These are phyloP conservation scores for Chesias legatella DNA, from an alignment of 2,888 invertebrate genomes.

Conservation along the genomic window DNA sequence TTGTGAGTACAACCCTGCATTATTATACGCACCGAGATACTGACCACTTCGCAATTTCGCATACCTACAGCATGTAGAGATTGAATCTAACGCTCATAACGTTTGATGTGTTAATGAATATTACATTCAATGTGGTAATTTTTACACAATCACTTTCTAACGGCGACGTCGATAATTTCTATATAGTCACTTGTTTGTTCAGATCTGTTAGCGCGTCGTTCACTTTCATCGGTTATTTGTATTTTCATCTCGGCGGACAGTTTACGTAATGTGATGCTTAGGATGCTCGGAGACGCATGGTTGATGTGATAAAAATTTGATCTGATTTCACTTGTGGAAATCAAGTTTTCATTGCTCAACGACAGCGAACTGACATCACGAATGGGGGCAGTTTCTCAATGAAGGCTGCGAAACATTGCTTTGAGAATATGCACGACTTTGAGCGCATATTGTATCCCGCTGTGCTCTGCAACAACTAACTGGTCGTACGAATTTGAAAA, in stretches of 20 bases:
- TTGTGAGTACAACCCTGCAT: conserved; percentile 56
- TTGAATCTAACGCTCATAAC: conserved; percentile 17
- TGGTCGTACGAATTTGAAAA: no score
- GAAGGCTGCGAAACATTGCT: conserved; percentile 74
- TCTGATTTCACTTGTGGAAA: conserved; percentile 70
- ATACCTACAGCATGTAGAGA: not conserved
- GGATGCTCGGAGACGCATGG: conserved; percentile 28
- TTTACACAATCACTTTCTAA: conserved; percentile 60
- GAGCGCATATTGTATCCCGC: conserved; percentile 56
- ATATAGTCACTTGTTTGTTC: conserved; percentile 34
- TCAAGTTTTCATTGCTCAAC: conserved; percentile 73
- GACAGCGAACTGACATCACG: conserved; percentile 65
- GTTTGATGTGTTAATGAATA: conserved; percentile 29
- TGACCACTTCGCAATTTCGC: conserved; percentile 13
- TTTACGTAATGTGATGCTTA: conserved; percentile 40
- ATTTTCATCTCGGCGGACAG: conserved; percentile 29
- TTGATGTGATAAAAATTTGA: conserved; percentile 55
- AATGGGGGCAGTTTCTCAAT: conserved; percentile 78
- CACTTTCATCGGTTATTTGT: conserved; percentile 57
- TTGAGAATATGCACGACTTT: conserved; percentile 74
- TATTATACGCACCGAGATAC: conserved; percentile 6
- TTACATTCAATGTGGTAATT: conserved; percentile 31
- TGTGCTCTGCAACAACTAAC: conserved; percentile 25
- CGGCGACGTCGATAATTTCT: conserved; percentile 45
- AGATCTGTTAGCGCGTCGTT: conserved; percentile 46